Evolutionary conservation across 2,888 invertebrate genomes (phyloP), one percentile per base, ranked within the genome.

Genomic region (Agriopis aurantiaria): DNA sequence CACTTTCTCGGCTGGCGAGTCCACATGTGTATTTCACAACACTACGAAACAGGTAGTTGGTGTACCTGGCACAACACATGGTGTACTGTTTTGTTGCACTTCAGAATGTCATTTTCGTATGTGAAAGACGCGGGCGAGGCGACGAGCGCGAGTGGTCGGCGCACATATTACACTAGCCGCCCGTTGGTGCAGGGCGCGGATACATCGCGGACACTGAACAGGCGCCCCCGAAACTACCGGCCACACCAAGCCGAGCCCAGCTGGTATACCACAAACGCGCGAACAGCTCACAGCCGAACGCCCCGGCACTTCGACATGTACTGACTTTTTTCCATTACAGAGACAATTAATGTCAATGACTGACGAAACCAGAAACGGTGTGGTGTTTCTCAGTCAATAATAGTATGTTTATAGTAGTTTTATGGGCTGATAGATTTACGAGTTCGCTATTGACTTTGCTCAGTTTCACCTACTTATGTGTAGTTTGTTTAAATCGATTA

Each of bases 1-100:
- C 85, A 94, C 93, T 93, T 89, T 93, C 91, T 82, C 89, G 88
- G 85, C 91, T 90, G 80, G 90, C 89, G 72, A 91, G 86, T 82
- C 93, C 93, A 88, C 92, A 92, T 90, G 93, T 93, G 87, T 93
- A 93, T 81, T 91, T 93, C 83, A 93, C 91, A 75, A 94, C 89
- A 87, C 93, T 93, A 82, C 92, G 88, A 78, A 92, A 92, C 83
- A 93, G 84, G 84, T 93, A 92, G 83, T 90, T 90, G 78, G 87
- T 89, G 74, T 90, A 89, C 83, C 91, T 87, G 73, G 92, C 91
- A 91, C 93, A 92, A 82, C 91, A 91, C 93, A 93, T 93, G 79
- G 83, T 88, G 82, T 86, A 82, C 80, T 82, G 85, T 85, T 85
- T 82, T n/a, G 12, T 55, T 81, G 79, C 81, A 80, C 76, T 76